These are phyloP conservation scores for Tetramorium simillimum DNA, from an alignment of 1,140 invertebrate genomes.

Conservation along the genomic window DNA sequence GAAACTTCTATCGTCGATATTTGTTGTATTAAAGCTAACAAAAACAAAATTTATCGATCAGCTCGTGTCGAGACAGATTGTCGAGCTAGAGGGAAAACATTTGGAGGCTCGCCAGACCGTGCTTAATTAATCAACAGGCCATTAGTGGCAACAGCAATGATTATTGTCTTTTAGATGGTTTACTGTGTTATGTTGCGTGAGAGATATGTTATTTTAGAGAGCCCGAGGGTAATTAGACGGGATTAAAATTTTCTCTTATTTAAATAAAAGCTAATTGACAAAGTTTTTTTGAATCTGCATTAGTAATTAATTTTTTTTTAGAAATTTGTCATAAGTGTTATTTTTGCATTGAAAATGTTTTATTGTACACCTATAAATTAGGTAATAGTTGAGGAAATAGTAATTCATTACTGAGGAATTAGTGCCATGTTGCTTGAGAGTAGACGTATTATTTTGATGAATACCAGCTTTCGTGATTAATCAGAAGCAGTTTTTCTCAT, in stretches of 20 bases:
- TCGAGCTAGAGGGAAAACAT: conserved; percentile 37
- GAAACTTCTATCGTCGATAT: conserved; percentile 26
- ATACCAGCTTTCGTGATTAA: conserved; percentile 15
- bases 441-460: conserved; percentile 2
- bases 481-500: conserved; percentile 2
- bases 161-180: conserved; percentile 64
- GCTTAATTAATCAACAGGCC: conserved; percentile 71
- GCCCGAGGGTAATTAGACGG: not conserved
- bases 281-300: not conserved
- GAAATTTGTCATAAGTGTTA: not conserved
- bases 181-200: not conserved
- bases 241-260: conserved; percentile 9
- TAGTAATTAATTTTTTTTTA: not conserved
- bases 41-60: conserved; percentile 65
- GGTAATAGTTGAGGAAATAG: not conserved
- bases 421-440: not conserved
- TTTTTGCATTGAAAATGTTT: not conserved
- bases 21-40: conserved; percentile 50
- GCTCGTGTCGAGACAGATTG: conserved; percentile 41
- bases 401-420: not conserved
- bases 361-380: not conserved
- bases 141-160: conserved; percentile 64
- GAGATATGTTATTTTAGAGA: not conserved
- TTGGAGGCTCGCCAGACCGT: conserved; percentile 64
- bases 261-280: not conserved